Conservation (phyloP, 2,797 vertebrate genomes). For the Cirrhinus molitorella region DNA sequence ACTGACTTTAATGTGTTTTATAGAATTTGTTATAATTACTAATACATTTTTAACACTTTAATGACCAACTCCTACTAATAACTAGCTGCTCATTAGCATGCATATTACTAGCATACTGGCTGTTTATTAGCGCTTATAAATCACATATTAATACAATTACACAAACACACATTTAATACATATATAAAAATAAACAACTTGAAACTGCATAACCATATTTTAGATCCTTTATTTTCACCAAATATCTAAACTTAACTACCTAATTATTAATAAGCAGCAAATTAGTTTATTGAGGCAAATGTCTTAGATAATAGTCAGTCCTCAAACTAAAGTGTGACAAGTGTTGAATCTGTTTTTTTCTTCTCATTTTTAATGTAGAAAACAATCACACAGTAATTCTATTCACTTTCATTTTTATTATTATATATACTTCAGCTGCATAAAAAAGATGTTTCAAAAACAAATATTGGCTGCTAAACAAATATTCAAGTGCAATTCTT, state of each 20-base stretch:
- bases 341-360: not conserved
- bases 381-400: not conserved
- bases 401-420: conserved; percentile 19
- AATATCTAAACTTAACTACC: not conserved
- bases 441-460: not conserved
- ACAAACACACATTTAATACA: too few species aligned
- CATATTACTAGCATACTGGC: not conserved
- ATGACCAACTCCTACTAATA: not conserved
- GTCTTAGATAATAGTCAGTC: not conserved
- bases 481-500: not conserved
- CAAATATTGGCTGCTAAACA: not conserved
- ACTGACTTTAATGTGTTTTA: not conserved
- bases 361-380: not conserved
- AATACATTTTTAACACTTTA: not conserved
- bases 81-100: not conserved
- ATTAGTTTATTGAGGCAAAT: not conserved
- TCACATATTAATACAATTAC: too few species aligned
- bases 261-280: not conserved
- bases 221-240: not conserved
- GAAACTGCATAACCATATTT: not conserved
- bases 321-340: too few species aligned
- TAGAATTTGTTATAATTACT: not conserved
- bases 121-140: not conserved
- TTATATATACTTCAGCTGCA: not conserved
- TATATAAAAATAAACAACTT: too few species aligned